Conservation (phyloP, 2,888 invertebrate genomes). For the Melipona beecheii region DNA sequence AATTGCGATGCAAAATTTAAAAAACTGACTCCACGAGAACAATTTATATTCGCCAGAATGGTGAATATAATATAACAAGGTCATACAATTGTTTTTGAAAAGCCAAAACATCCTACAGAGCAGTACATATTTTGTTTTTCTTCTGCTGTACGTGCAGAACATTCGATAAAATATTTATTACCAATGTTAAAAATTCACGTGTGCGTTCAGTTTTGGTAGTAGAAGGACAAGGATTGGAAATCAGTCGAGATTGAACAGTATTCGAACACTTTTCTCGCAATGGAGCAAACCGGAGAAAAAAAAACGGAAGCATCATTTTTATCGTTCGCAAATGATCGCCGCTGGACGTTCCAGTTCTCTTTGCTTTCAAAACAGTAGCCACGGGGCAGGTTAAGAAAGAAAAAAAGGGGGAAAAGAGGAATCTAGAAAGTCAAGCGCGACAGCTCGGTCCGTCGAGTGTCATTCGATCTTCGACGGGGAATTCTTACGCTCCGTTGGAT, state of each 20-base stretch:
- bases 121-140: too few relatives aligned
- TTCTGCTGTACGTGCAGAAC: too few relatives aligned
- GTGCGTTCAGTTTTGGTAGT: too few relatives aligned
- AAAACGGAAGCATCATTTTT: background rate
- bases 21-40: too few relatives aligned
- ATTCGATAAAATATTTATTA: too few relatives aligned
- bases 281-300: background rate
- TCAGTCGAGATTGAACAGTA: background rate
- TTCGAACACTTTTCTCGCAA: background rate
- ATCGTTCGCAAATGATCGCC: background rate
- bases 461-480: constrained; percentile 39
- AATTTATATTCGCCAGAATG: too few relatives aligned
- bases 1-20: too few relatives aligned
- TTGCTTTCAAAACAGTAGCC: constrained; percentile 1
- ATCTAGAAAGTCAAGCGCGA: constrained; percentile 39
- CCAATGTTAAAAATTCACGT: too few relatives aligned
- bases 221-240: background rate
- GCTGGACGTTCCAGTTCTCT: constrained; percentile 20
- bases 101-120: too few relatives aligned
- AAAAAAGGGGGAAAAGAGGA: background rate
- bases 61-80: too few relatives aligned
- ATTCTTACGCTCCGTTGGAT: constrained; percentile 36
- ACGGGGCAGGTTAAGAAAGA: background rate
- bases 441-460: constrained; percentile 10
- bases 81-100: too few relatives aligned